Base-by-base conservation (phyloP, 2,888 invertebrate genomes). In the Melangyna quadrimaculata region DNA sequence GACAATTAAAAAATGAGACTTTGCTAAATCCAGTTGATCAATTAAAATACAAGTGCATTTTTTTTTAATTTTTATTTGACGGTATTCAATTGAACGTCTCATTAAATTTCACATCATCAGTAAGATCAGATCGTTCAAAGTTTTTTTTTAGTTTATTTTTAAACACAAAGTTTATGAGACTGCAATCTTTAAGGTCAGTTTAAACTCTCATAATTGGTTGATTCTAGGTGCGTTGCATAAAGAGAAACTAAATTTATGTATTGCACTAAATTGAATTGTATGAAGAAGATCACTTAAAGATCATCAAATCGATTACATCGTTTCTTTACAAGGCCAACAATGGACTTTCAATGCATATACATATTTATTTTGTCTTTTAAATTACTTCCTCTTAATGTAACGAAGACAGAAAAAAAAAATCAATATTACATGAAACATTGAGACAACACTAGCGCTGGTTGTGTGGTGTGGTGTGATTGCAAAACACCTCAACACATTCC, bases 161-260 rank as follows among this genome's bases (percentile, higher is more conserved):
- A 53, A 9, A 53, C 4, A 27, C 24, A 29, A 10, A 55, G 9
- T 17, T 29, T 29, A n/a, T n/a, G 4, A 51, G 61, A 67, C 53
- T 67, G 71, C 59, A 77, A 71, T 72, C 53, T 51, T n/a, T 70
- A 73, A 73, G 69, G 69, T 82, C 78, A 81, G 37, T 63, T 45
- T 48, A 48, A 59, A 19, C 24, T 45, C 45, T 35, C 22, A 61
- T 43, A 72, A 37, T 73, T 55, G 29, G 10, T 65, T 17, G 53
- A 61, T 59, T 65, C 32, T 32, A 10, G 19, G 10, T 40, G 17
- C 22, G 45, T 48, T 75, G n/a, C 70, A 75, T 57, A 65, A 55
- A 32, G 24, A 14, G 22, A 19, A 14, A 14, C 2, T 32, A 61
- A 51, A 27, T 27, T 4, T 27, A 17, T 8, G 14, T 45, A 35